Conservation (phyloP, 2,888 invertebrate genomes). For the Podabrus alpinus region DNA sequence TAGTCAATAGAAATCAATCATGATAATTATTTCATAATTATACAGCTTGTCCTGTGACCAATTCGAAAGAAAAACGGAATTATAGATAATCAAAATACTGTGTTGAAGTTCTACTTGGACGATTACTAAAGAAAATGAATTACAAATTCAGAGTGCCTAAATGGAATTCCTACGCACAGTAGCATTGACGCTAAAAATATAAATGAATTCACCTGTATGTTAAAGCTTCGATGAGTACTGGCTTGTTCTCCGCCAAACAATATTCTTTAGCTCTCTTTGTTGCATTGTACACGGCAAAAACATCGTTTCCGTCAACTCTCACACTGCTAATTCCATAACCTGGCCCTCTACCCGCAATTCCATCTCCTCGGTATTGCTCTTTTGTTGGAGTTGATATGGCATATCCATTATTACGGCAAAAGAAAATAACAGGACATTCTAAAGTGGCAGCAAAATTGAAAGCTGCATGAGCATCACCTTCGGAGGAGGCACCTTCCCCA, state of each 20-base stretch:
- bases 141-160: no score
- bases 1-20: no score
- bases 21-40: no score
- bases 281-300: constrained; percentile 91
- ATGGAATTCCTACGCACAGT: no score
- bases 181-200: no score
- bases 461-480: constrained; percentile 98
- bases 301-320: constrained; percentile 96
- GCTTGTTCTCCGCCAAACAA: constrained; percentile 74
- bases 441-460: constrained; percentile 98
- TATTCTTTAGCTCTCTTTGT: constrained; percentile 78
- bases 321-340: constrained; percentile 88
- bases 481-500: constrained; percentile 96
- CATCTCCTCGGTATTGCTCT: constrained; percentile 97
- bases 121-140: no score
- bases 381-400: constrained; percentile 94
- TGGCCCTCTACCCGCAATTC: constrained; percentile 88
- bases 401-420: constrained; percentile 98
- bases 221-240: constrained; percentile 96
- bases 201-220: constrained; percentile 76
- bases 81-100: no score
- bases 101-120: no score
- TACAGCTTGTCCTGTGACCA: no score
- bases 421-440: constrained; percentile 90
- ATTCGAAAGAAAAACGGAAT: no score